Base-by-base conservation (phyloP, 2,888 invertebrate species). In the Andrena chrysosceles region DNA sequence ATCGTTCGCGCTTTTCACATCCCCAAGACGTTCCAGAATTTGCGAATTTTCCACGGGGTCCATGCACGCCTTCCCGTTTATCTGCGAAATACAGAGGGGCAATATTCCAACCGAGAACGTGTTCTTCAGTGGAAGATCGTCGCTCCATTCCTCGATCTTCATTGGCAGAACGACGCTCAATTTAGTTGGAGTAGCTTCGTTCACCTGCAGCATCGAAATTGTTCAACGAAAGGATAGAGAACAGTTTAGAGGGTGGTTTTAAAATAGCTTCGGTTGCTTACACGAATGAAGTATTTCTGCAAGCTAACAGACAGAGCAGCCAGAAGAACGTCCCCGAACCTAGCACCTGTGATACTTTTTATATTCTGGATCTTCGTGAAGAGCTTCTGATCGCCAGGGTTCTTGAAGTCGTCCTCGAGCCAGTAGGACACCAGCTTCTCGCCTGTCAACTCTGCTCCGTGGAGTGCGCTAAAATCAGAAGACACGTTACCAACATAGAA, bases 41-140 rank as follows among this genome's bases (percentile, higher is more conserved):
- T 84, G 72, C 2, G 85, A 73, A 16, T 85, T 82, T 7, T 81
- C 77, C 4, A 66, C 31, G 0, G 77, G 72, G 66, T 85, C 74
- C 0, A 23, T 8, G 0, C 71, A 62, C 23, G 29, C 20, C 60
- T 77, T 80, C 23, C 73, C 90, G 20, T 89, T 87, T 23, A 83
- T 71, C 33, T 84, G 74, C 6, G 87, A 87, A 8, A 95, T 90
- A 6, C 95, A 95, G 0, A 95, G 90, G 74, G 94, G 94, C 69
- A 95, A 85, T 78, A 95, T 91, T 2, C 94, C 95, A 10, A 95
- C 94, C 7, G 95, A 95, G 87, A 95, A 95, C 81, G 94, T 93
- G 85, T 95, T 95, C 73, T 94, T 92, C 54, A 95, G 84, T 48
- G 89, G 90, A 42, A 92, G 84, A 31, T 90, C 83, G 52, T 88